Evolutionary conservation across 2,113 vertebrate species (phyloP), one percentile per base, ranked within the genome.

Genomic region (Psammodynastes pulverulentus): DNA sequence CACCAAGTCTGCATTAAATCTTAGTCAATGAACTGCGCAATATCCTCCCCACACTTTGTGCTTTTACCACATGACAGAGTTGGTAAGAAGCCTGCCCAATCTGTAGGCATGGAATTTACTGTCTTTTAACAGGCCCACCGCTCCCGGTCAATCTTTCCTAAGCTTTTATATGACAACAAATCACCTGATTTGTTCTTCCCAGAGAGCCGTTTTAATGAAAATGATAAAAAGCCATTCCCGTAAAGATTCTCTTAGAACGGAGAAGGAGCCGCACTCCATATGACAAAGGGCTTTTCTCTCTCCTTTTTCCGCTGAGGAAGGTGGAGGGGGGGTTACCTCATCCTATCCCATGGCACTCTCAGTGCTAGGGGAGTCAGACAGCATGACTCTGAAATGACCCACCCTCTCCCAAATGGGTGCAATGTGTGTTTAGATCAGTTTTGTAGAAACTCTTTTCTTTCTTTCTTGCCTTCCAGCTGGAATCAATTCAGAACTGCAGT

Each of bases 221-320:
- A 90, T 90, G 92, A 90, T 93, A 93, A 93, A 90, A 91, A 93
- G 84, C 67, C 3, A 91, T 90, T 88, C 84, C 85, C 51, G 56
- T 84, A 93, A 93, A 84, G 56, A 88, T 93, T 90, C 89, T 90
- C 58, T 93, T 88, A 88, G 56, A 87, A 87, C 0, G n/a, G 53
- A 54, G 26, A 46, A 84, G 84, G 89, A 88, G 56, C 39, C 29
- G 43, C 39, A 6, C 10, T 87, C 29, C 86, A 54, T 48, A n/a
- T 84, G 92, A 56, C 86, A 88, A 90, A 91, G 79, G 48, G 8
- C 54, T 58, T 58, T 26, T 26, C 49, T 58, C 53, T 51, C 49
- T 17, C 29, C 15, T 53, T 86, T 86, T 72, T 87, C 91, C 62
- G 26, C 21, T 26, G 29, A 89, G 87, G 72, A 85, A 62, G 39